phyloP scores from a whole-genome alignment of 2,113 vertebrate species.

The Gasterosteus nipponicus region DNA sequence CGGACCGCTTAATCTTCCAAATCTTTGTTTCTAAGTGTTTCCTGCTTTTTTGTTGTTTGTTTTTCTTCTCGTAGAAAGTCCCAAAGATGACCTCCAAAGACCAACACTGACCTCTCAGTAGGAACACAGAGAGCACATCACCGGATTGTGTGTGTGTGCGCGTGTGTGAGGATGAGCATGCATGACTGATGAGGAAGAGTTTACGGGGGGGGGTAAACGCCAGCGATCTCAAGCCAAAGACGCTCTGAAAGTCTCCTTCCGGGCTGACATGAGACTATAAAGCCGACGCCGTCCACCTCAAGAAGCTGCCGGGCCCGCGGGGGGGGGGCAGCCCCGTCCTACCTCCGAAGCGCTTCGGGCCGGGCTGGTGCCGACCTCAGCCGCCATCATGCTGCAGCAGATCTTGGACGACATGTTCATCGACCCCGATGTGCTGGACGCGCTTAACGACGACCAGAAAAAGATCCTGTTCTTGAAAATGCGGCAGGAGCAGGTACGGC shows the following conservation, averaged over 20 bases:
- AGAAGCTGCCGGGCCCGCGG: conserved; percentile 48
- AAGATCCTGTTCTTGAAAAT: conserved; percentile 85
- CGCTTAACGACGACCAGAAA: conserved; percentile 84
- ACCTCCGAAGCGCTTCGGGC: not conserved
- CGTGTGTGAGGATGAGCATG: conserved; percentile 17
- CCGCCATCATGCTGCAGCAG: conserved; percentile 82
- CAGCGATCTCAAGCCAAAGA: conserved; percentile 13
- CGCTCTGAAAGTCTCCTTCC: not conserved
- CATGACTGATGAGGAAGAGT: conserved; percentile 3
- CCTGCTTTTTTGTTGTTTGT: not conserved
- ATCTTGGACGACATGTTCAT: conserved; percentile 87
- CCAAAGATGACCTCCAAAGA: conserved; percentile 46
- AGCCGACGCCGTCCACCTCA: conserved; percentile 17
- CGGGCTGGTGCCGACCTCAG: not conserved
- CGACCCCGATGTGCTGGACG: conserved; percentile 82
- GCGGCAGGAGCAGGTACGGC: conserved; percentile 84
- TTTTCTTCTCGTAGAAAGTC: conserved; percentile 40
- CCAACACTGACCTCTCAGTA: conserved; percentile 42
- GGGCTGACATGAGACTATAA: conserved; percentile 60
- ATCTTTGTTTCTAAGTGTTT: conserved; percentile 7
- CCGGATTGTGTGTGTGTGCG: conserved; percentile 24
- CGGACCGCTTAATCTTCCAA: not conserved
- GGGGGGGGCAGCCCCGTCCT: conserved; percentile 17
- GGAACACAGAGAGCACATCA: conserved; percentile 38
- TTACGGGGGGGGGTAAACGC: not conserved